Evolutionary conservation across 2,888 invertebrate genomes (phyloP).

Genomic region (Eudasyphora cyanicolor): DNA sequence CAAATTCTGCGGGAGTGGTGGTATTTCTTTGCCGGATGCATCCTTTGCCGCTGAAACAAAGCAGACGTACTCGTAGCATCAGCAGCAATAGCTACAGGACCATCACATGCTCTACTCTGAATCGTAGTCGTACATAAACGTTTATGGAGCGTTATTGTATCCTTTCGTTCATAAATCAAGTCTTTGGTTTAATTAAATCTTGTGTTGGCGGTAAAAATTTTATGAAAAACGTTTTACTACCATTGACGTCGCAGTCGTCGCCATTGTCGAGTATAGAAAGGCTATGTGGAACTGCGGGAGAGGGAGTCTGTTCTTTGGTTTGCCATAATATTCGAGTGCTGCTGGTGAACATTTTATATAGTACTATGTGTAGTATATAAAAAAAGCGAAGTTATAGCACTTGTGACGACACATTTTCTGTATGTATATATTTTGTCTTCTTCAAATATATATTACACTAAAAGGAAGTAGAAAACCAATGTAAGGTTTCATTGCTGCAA

Average conservation of each 20-base stretch:
- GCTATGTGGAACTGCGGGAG: slow-evolving; percentile 8
- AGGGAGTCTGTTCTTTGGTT: slow-evolving; percentile 18
- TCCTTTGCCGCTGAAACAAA: slow-evolving; percentile 24
- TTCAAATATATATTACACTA: too few species aligned
- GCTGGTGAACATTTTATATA: not conserved
- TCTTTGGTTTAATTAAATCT: slow-evolving; percentile 81
- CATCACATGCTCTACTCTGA: slow-evolving; percentile 7
- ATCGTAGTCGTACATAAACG: slow-evolving; percentile 36
- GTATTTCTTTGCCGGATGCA: slow-evolving; percentile 47
- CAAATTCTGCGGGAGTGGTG: slow-evolving; percentile 49
- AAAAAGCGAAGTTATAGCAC: slow-evolving; percentile 49
- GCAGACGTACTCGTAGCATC: slow-evolving; percentile 27
- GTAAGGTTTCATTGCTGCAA: too few species aligned
- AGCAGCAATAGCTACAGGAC: not conserved
- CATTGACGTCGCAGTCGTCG: slow-evolving; percentile 45
- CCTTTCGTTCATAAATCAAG: slow-evolving; percentile 79
- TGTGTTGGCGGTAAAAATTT: slow-evolving; percentile 78
- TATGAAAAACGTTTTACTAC: slow-evolving; percentile 68
- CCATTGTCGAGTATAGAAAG: slow-evolving; percentile 23
- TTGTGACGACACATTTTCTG: slow-evolving; percentile 57
- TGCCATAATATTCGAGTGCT: slow-evolving; percentile 32
- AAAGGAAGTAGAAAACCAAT: too few species aligned
- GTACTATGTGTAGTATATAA: slow-evolving; percentile 1
- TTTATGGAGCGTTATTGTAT: slow-evolving; percentile 64
- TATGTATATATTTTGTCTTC: too few species aligned